Percentiles rank a stretch among this genome's conserved stretches.
phyloP scores from a whole-genome alignment of 37 sponge, comb jelly and placozoan species.

The Beroe ovata region DNA sequence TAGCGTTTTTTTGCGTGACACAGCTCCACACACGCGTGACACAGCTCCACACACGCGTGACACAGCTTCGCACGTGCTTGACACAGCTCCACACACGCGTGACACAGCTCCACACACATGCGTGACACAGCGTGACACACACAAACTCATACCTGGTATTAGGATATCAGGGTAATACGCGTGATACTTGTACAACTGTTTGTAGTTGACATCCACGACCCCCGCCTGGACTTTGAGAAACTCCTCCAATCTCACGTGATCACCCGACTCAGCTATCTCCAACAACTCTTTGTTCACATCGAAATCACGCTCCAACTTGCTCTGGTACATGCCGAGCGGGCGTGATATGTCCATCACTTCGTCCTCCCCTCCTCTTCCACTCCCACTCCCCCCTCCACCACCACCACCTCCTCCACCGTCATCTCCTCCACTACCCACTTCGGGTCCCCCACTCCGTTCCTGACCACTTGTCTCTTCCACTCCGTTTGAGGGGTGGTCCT shows the following conservation, averaged over 20 bases:
- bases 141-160: conserved; percentile 49
- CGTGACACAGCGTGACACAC: no score
- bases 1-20: no score
- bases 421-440: neutral
- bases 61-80: no score
- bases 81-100: no score
- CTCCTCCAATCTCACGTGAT: conserved; percentile 63
- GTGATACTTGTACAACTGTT: conserved; percentile 61
- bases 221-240: conserved; percentile 56
- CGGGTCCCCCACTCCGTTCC: neutral
- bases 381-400: conserved; percentile 24
- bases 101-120: no score
- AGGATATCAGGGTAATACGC: conserved; percentile 62
- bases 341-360: neutral
- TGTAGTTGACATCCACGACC: conserved; percentile 50
- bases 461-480: neutral
- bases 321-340: conserved; percentile 54
- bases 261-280: conserved; percentile 61
- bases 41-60: no score
- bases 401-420: conserved; percentile 23
- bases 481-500: neutral
- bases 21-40: no score
- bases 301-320: conserved; percentile 42
- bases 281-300: conserved; percentile 64
- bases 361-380: conserved; percentile 16